Evolutionary conservation across 2,888 invertebrate species (phyloP).

Genomic region (Electrophaes corylata): DNA sequence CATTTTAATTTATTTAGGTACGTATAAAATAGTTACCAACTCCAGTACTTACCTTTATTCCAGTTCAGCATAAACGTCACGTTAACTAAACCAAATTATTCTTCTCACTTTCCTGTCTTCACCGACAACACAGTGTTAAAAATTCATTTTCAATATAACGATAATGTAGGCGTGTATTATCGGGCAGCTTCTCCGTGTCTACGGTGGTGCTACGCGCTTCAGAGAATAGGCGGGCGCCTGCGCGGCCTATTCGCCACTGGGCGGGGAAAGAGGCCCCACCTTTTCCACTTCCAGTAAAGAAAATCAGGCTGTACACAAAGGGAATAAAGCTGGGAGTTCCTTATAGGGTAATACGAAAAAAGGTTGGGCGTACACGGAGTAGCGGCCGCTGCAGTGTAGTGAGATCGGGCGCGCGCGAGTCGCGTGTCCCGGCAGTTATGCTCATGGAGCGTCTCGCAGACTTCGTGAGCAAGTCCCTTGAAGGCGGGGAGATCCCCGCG

Average conservation of each 20-base stretch:
- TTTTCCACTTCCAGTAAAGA: constrained; percentile 41
- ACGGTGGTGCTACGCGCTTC: constrained; percentile 45
- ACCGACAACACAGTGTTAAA: constrained; percentile 68
- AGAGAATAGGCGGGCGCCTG: constrained; percentile 66
- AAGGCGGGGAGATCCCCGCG: constrained; percentile 83
- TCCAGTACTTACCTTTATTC: constrained; percentile 10
- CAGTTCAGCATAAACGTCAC: constrained; percentile 22
- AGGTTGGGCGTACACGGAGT: constrained; percentile 60
- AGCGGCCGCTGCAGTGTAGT: constrained; percentile 67
- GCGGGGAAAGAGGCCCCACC: constrained; percentile 68
- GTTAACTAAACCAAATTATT: constrained; percentile 30
- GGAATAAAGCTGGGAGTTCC: not conserved
- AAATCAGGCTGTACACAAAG: constrained; percentile 36
- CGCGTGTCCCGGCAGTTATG: constrained; percentile 70
- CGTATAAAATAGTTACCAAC: not conserved
- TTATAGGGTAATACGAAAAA: constrained; percentile 8
- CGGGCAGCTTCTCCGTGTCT: constrained; percentile 52
- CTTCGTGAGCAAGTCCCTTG: constrained; percentile 95
- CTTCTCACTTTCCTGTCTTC: constrained; percentile 42
- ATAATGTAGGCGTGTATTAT: constrained; percentile 82
- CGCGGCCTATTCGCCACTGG: constrained; percentile 56
- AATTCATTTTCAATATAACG: constrained; percentile 77
- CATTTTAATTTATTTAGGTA: constrained; percentile 2
- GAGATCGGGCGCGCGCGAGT: constrained; percentile 71
- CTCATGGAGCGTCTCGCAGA: constrained; percentile 95